Evolutionary conservation across 2,113 vertebrate species (phyloP), one percentile per base, ranked within the genome.

Genomic region (Cygnus buccinator): DNA sequence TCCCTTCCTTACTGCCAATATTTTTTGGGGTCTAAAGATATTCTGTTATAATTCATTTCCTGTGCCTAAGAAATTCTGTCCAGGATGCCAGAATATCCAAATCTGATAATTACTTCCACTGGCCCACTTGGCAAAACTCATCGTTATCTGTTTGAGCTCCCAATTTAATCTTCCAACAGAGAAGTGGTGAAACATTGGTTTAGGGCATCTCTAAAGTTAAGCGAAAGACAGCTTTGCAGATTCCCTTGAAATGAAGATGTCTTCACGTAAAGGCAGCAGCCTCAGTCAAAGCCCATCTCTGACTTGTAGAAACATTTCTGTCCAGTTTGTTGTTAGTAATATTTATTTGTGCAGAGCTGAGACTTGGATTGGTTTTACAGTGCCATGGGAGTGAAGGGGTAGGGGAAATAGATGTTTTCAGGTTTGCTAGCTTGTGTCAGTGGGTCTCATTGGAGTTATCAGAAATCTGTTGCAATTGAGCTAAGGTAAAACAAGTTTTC

Each of bases 81-180:
- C 77, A 62, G 2, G 8, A 84, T 92, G 84, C 92, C 89, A 96
- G 84, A 95, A 93, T 93, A 91, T 91, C 86, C 93, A 96, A 96
- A 95, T 94, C 81, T 92, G 89, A 80, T 96, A 95, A 96, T 96
- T 93, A 13, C 89, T 95, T 95, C 91, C 91, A 93, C 71, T 94
- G 80, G 86, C 77, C 89, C 73, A 84, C 62, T 96, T 93, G 95
- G 87, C 90, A 82, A 52, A 82, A 81, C 18, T 78, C 48, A 48
- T 14, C 1, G 0, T 28, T 93, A 83, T 93, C 81, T 80, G 44
- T 83, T 93, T 80, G 72, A 91, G 50, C 28, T 93, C 87, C 50
- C 84, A 91, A 8, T 95, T 91, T 84, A 76, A 70, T 58, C 66
- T 87, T 48, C 58, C 37, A 62, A 59, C 0, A 0, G 44, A 82